Evolutionary conservation across 2,888 invertebrate genomes (phyloP).

Genomic region (Oegoconia quadripuncta): DNA sequence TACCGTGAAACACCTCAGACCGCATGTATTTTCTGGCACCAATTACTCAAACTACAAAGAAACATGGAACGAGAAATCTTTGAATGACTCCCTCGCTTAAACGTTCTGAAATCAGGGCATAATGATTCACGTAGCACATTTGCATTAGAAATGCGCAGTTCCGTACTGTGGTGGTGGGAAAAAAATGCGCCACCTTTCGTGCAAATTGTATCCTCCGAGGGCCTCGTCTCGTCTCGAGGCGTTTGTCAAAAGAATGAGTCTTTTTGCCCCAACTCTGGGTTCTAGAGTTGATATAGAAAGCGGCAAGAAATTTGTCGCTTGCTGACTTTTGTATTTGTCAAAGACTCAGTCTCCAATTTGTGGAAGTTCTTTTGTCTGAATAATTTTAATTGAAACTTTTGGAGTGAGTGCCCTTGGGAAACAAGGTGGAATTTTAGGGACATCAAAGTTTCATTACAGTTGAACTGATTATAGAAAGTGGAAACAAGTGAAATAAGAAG

Average conservation of each 20-base stretch:
- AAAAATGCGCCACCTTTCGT: conserved; percentile 39
- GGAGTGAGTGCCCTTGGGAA: too few species aligned
- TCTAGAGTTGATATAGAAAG: background rate
- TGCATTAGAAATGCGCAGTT: conserved; percentile 35
- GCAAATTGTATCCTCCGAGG: conserved; percentile 57
- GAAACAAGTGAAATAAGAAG: too few species aligned
- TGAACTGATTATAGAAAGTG: too few species aligned
- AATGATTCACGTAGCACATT: conserved; percentile 62
- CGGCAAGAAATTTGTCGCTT: background rate
- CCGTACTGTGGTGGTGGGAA: conserved; percentile 20
- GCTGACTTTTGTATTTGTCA: background rate
- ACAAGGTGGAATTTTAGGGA: too few species aligned
- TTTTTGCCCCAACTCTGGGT: conserved; percentile 34
- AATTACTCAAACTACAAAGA: conserved; percentile 18
- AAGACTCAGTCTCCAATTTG: background rate
- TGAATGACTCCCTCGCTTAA: conserved; percentile 40
- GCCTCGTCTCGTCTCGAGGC: conserved; percentile 34
- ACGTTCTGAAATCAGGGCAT: conserved; percentile 63
- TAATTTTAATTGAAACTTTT: too few species aligned
- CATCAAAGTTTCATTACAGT: too few species aligned
- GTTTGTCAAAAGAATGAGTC: conserved; percentile 64
- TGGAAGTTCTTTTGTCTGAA: too few species aligned
- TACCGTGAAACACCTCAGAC: background rate
- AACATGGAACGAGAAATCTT: conserved; percentile 24
- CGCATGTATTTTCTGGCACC: background rate